Conservation (phyloP, 2,888 invertebrate genomes). For the Branchinecta sandiegonensis region DNA sequence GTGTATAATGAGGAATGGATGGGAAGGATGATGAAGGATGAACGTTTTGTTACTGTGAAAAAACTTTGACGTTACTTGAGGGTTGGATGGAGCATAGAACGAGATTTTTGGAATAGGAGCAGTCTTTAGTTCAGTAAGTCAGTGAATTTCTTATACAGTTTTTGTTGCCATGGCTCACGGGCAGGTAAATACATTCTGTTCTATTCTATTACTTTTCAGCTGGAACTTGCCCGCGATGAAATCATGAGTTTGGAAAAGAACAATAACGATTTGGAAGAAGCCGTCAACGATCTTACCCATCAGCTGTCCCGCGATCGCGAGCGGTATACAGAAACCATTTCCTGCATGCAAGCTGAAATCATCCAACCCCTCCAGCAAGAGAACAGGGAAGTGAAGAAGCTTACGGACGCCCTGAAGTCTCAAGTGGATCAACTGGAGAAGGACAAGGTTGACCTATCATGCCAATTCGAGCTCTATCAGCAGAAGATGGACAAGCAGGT, state of each 20-base stretch:
- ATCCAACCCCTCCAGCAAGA: not conserved
- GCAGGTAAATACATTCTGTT: too few species aligned
- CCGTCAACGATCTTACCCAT: not conserved
- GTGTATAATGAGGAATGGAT: too few species aligned
- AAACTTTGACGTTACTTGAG: too few species aligned
- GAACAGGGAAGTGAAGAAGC: not conserved
- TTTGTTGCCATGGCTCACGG: too few species aligned
- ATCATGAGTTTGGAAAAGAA: not conserved
- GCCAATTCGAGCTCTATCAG: not conserved
- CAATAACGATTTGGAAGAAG: not conserved
- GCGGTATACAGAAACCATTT: not conserved
- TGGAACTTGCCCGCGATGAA: constrained; percentile 8
- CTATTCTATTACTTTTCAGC: not conserved
- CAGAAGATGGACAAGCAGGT: constrained; percentile 1
- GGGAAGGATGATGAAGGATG: too few species aligned
- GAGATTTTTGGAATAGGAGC: too few species aligned
- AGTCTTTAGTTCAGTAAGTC: too few species aligned
- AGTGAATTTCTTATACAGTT: too few species aligned
- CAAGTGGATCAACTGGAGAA: not conserved
- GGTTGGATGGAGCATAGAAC: too few species aligned
- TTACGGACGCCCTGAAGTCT: not conserved
- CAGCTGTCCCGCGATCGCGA: not conserved
- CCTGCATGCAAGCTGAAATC: not conserved
- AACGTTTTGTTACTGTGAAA: too few species aligned
- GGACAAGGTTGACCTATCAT: not conserved